These are phyloP conservation scores for Urosaurus nigricauda DNA, from an alignment of 2,797 vertebrate genomes.

Conservation along the genomic window DNA sequence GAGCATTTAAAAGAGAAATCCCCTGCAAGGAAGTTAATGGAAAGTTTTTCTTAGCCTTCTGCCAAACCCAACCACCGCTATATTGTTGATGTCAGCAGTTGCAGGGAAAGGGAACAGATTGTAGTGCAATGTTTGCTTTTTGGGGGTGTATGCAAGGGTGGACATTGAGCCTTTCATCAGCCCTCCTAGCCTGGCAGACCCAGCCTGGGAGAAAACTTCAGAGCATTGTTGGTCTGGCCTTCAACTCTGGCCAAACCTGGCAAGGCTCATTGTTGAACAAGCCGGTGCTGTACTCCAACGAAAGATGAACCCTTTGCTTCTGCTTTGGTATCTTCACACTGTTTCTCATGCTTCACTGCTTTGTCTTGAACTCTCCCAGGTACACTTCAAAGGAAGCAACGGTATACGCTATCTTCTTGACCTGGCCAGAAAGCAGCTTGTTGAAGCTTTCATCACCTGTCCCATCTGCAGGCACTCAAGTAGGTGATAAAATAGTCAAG, in stretches of 20 bases:
- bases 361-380: slow-evolving; percentile 75
- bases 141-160: background rate
- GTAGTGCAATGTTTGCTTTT: slow-evolving; percentile 22
- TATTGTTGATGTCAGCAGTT: slow-evolving; percentile 9
- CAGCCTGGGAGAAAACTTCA: background rate
- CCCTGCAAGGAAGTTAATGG: background rate
- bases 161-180: slow-evolving; percentile 68
- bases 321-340: background rate
- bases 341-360: background rate
- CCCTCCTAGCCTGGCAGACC: slow-evolving; percentile 2
- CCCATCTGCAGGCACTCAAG: slow-evolving; percentile 80
- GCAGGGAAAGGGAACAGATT: slow-evolving; percentile 11
- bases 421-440: slow-evolving; percentile 77
- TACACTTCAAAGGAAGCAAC: slow-evolving; percentile 85
- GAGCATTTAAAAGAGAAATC: background rate
- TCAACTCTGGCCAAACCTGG: background rate
- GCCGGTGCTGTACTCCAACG: accelerated
- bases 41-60: background rate
- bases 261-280: background rate
- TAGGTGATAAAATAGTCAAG: slow-evolving; percentile 68
- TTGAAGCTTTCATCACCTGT: slow-evolving; percentile 81
- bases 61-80: accelerated
- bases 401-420: slow-evolving; percentile 87
- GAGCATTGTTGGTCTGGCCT: background rate
- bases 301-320: background rate